These are phyloP conservation scores for Thereva unica DNA, from an alignment of 2,888 invertebrate genomes.

Conservation along the genomic window DNA sequence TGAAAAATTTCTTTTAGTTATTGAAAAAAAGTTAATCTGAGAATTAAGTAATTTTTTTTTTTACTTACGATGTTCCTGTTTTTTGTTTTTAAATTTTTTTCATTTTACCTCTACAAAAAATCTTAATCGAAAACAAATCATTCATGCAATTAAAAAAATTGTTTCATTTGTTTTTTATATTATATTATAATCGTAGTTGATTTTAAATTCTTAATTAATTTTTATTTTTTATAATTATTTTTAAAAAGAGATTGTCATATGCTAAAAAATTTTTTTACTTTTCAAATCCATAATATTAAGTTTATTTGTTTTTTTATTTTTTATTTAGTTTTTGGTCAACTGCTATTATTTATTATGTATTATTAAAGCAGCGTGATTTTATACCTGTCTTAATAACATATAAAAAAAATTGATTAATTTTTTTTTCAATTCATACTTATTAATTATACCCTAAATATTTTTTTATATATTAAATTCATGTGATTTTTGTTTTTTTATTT, in stretches of 20 bases:
- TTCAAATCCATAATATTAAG: neutral
- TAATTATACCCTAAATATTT: neutral
- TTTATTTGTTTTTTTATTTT: neutral
- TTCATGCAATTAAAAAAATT: no score
- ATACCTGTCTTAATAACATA: neutral
- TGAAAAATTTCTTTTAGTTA: no score
- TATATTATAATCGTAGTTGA: no score
- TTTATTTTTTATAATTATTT: conserved; percentile 11
- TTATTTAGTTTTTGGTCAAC: neutral
- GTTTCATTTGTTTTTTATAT: neutral
- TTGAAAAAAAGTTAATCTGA: no score
- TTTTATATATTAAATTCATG: no score
- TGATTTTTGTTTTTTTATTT: conserved; percentile 9
- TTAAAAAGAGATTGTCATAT: conserved; percentile 49
- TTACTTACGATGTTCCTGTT: neutral
- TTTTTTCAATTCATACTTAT: neutral
- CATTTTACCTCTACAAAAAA: neutral
- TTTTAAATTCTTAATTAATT: conserved; percentile 21
- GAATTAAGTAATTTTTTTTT: no score
- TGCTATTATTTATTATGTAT: neutral
- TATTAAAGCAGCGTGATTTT: neutral
- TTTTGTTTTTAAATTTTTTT: neutral
- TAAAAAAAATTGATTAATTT: neutral
- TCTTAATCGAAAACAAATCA: neutral
- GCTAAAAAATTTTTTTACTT: conserved; percentile 44